Percentiles rank a stretch among this genome's conserved stretches.
phyloP scores from a whole-genome alignment of 2,888 invertebrate genomes.

The Teinopalpus imperialis region DNA sequence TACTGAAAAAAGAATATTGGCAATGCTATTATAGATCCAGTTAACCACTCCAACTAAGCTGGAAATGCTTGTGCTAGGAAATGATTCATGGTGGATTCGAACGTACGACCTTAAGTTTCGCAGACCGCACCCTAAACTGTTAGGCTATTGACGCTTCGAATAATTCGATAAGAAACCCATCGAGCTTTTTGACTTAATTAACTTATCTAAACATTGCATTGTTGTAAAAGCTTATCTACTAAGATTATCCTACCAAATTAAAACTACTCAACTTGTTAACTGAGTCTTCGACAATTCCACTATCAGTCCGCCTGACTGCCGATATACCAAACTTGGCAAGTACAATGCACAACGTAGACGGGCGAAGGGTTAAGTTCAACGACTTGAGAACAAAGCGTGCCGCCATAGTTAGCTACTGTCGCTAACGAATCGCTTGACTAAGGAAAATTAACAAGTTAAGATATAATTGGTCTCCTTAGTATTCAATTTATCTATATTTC shows the following conservation, averaged over 20 bases:
- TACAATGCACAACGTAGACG: background rate
- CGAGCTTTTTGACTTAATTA: background rate
- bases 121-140: too few relatives aligned
- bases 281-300: conserved; percentile 5
- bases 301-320: conserved; percentile 6
- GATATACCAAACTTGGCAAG: conserved; percentile 1
- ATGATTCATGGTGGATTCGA: too few relatives aligned
- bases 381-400: conserved; percentile 10
- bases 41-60: too few relatives aligned
- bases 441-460: conserved; percentile 1
- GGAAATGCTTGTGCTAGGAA: too few relatives aligned
- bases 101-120: too few relatives aligned
- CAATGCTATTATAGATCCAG: too few relatives aligned
- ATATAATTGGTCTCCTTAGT: background rate
- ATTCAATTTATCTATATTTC: too few relatives aligned
- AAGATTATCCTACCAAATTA: conserved; percentile 18
- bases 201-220: background rate
- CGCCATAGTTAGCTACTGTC: conserved; percentile 2
- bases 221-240: background rate
- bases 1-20: too few relatives aligned
- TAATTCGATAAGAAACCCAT: too few relatives aligned
- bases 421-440: background rate
- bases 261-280: conserved; percentile 8
- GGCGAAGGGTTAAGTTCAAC: conserved; percentile 12
- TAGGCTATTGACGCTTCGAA: too few relatives aligned